Percentiles rank a stretch among this genome's conserved stretches.
Conservation (phyloP, 2,113 vertebrate species). For the Colossoma macropomum region DNA sequence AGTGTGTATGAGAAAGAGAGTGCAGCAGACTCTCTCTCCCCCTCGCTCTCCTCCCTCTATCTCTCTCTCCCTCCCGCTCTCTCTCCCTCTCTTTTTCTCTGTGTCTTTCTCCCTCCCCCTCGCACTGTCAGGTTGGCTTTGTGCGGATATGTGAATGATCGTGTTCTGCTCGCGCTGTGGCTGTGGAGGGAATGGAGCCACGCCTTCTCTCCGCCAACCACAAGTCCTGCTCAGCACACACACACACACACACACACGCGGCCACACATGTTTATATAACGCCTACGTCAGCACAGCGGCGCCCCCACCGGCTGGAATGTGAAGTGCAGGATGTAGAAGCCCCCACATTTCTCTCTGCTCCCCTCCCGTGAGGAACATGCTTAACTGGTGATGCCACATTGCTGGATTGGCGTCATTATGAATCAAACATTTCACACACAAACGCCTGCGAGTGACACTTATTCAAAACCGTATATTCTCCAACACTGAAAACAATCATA, state of each 20-base stretch:
- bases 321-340: conserved; percentile 11
- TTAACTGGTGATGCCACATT: conserved; percentile 31
- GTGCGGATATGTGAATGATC: conserved; percentile 61
- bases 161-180: conserved; percentile 43
- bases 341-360: background rate
- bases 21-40: conserved; percentile 33
- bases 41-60: background rate
- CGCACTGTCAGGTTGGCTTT: conserved; percentile 60
- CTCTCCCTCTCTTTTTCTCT: conserved; percentile 17
- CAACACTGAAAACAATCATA: background rate
- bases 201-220: conserved; percentile 53
- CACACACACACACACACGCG: conserved; percentile 48
- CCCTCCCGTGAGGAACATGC: conserved; percentile 29
- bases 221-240: conserved; percentile 51
- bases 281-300: conserved; percentile 27
- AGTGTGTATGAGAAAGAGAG: background rate
- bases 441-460: background rate
- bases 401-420: background rate
- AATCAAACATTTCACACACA: background rate
- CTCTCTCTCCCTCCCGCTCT: background rate
- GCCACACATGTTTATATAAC: conserved; percentile 47
- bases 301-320: conserved; percentile 55
- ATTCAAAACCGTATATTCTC: background rate
- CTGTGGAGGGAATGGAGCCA: conserved; percentile 52
- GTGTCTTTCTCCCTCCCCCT: background rate